A percentile compares a stretch with the other conserved stretches of the same genome.
These are phyloP conservation scores for Aethes cnicana DNA, from an alignment of 2,888 invertebrate species.

Conservation along the genomic window DNA sequence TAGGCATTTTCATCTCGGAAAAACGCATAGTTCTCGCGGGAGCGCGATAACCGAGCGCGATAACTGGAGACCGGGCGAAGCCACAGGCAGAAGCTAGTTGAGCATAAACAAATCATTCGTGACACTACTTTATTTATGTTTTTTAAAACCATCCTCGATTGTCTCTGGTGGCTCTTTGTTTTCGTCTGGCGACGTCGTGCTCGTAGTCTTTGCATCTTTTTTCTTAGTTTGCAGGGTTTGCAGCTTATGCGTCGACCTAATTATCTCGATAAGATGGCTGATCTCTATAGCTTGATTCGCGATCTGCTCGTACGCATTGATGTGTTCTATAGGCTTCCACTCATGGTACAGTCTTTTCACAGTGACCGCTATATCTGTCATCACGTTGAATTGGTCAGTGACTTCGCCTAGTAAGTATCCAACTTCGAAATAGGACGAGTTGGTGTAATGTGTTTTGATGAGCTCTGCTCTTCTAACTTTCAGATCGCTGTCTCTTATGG, in stretches of 20 bases:
- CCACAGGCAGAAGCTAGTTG: too few species aligned
- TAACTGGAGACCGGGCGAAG: too few species aligned
- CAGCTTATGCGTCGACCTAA: slow-evolving; percentile 39
- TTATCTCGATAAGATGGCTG: slow-evolving; percentile 53
- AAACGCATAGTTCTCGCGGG: too few species aligned
- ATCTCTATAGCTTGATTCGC: slow-evolving; percentile 63
- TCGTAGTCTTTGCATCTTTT: too few species aligned
- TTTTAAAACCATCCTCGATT: too few species aligned
- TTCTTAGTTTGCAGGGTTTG: too few species aligned
- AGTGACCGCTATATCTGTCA: slow-evolving; percentile 53
- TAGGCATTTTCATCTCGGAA: too few species aligned
- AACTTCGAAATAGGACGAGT: slow-evolving; percentile 53
- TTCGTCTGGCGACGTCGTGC: too few species aligned
- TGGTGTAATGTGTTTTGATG: slow-evolving; percentile 50
- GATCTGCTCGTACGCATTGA: slow-evolving; percentile 67
- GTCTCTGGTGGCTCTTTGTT: too few species aligned
- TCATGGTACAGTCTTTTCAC: slow-evolving; percentile 46
- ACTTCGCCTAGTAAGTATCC: slow-evolving; percentile 61
- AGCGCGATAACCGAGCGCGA: too few species aligned
- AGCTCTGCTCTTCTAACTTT: slow-evolving; percentile 59
- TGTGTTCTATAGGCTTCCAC: slow-evolving; percentile 70
- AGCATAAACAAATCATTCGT: too few species aligned
- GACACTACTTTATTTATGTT: too few species aligned
- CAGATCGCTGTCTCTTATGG: slow-evolving; percentile 57
- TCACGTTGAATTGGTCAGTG: slow-evolving; percentile 53